phyloP scores from a whole-genome alignment of 2,888 invertebrate genomes.

The Napeogenes sylphis region DNA sequence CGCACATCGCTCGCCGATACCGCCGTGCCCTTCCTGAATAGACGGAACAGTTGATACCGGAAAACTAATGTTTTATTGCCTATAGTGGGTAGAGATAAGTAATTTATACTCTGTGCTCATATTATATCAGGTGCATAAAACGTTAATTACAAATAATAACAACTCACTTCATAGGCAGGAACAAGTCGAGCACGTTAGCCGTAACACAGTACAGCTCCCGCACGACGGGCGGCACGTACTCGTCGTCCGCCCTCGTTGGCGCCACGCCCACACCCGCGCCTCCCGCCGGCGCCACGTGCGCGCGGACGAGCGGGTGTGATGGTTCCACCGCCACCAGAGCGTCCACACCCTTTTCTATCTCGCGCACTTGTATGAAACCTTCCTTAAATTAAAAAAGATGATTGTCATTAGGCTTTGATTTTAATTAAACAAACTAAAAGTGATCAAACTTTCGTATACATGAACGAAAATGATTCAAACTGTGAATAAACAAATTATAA shows the following conservation, averaged over 20 bases:
- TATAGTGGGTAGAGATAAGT: too few species aligned
- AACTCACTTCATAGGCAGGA: slow-evolving; percentile 74
- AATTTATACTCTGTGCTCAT: too few species aligned
- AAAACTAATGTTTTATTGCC: too few species aligned
- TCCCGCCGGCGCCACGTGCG: slow-evolving; percentile 38
- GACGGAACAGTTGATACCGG: background rate
- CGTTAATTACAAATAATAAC: slow-evolving; percentile 34
- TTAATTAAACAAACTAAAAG: too few species aligned
- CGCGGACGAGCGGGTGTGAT: slow-evolving; percentile 76
- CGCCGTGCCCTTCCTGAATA: slow-evolving; percentile 75
- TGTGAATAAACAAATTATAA: too few species aligned
- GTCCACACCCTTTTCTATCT: slow-evolving; percentile 88
- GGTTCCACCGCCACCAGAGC: slow-evolving; percentile 82
- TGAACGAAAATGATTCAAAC: too few species aligned
- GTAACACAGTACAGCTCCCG: slow-evolving; percentile 84
- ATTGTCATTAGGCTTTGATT: too few species aligned
- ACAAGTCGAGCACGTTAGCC: slow-evolving; percentile 79
- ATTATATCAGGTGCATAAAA: slow-evolving; percentile 31
- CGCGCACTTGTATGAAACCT: slow-evolving; percentile 79
- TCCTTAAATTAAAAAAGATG: slow-evolving; percentile 52
- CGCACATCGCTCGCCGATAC: slow-evolving; percentile 81
- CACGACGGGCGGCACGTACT: slow-evolving; percentile 74
- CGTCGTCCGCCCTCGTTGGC: slow-evolving; percentile 26
- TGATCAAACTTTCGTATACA: too few species aligned
- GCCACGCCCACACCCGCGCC: slow-evolving; percentile 19